A percentile compares a stretch with the other conserved stretches of the same genome.
Evolutionary conservation across 2,113 vertebrate genomes (phyloP).

Genomic region (Microcebus lehilahytsara): DNA sequence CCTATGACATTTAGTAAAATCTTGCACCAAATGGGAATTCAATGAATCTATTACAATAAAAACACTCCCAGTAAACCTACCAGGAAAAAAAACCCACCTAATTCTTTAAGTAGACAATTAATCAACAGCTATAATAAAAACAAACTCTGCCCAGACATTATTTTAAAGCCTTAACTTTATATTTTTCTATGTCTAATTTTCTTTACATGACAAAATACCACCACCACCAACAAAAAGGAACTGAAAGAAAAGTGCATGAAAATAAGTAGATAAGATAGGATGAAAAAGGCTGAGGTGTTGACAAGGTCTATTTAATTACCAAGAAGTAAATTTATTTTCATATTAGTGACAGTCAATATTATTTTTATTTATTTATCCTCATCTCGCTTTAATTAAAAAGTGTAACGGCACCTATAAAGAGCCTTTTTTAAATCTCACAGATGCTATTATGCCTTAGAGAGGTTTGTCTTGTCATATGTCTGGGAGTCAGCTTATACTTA

Average conservation of each 20-base stretch:
- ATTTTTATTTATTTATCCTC: conserved; percentile 46
- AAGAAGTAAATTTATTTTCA: conserved; percentile 32
- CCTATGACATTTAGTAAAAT: neutral
- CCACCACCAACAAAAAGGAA: neutral
- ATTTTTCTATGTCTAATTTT: neutral
- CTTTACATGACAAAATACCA: neutral
- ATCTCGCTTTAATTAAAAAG: conserved; percentile 43
- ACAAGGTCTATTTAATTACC: neutral
- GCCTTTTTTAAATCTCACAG: neutral
- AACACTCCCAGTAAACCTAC: neutral
- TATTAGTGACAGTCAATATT: neutral
- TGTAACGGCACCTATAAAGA: neutral
- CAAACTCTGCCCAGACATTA: neutral
- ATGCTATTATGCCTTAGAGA: conserved; percentile 12
- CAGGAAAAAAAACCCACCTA: neutral
- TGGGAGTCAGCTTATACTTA: neutral
- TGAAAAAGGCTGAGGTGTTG: neutral
- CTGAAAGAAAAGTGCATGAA: neutral
- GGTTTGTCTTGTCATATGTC: neutral
- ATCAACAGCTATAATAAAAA: neutral
- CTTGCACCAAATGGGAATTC: neutral
- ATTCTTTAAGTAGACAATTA: neutral
- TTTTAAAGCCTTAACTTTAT: conserved; percentile 6
- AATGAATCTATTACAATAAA: neutral
- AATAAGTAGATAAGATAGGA: neutral